Conservation (phyloP, 2,797 vertebrate species). For the Urocyon cinereoargenteus region DNA sequence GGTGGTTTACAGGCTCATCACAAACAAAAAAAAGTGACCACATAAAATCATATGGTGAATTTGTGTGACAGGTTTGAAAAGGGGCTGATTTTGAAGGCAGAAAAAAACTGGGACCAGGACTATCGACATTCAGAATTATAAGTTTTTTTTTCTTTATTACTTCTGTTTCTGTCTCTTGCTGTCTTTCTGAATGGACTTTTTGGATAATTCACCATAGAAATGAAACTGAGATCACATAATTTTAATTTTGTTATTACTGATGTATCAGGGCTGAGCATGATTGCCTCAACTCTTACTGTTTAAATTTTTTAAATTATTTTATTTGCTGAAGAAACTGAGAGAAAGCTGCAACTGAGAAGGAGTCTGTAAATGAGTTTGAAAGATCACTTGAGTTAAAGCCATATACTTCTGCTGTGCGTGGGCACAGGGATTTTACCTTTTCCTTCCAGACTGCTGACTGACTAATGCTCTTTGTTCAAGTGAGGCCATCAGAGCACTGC, state of each 20-base stretch:
- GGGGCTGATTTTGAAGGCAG: background rate
- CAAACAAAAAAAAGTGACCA: background rate
- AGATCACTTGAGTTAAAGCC: background rate
- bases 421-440: background rate
- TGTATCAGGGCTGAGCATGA: background rate
- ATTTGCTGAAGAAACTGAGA: conserved; percentile 52
- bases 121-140: background rate
- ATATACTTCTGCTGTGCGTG: accelerated
- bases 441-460: background rate
- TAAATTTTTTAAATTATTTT: conserved; percentile 22
- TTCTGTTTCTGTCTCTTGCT: background rate
- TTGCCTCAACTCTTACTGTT: background rate
- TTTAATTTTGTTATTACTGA: conserved; percentile 34
- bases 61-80: background rate
- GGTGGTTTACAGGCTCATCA: background rate
- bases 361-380: background rate
- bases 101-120: background rate
- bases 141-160: background rate
- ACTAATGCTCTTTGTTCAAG: background rate
- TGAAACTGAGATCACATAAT: background rate
- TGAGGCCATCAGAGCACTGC: background rate
- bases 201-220: background rate
- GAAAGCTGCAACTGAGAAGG: background rate
- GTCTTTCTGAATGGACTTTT: background rate
- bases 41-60: background rate